Evolutionary conservation across 2,888 invertebrate species (phyloP), one percentile per base, ranked within the genome.

Genomic region (Drosophila barbarae): DNA sequence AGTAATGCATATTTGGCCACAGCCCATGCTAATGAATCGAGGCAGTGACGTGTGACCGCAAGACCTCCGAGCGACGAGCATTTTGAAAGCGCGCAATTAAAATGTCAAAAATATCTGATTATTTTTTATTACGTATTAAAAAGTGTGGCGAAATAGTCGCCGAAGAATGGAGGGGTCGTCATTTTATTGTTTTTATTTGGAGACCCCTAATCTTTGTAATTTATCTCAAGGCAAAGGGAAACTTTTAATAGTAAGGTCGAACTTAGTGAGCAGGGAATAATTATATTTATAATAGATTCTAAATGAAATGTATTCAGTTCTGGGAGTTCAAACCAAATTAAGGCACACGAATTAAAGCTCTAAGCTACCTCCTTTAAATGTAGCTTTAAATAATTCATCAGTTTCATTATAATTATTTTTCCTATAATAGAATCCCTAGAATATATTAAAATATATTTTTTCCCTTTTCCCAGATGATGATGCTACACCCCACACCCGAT

Each of bases 401-500:
- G 28, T 9, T 28, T 9, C 9, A 9, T 28, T 1, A 28, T 9
- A 7, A 30, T 30, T 30, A 30, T 30, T 9, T 30, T 9, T 2
- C 7, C 9, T 30, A 26, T 26, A 26, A 26, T 1, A 9, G 32
- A 34, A 34, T 34, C 6, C n/a, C 1, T 34, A n/a, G 6, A 34
- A 5, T 34, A 13, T 12, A 35, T 32, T 12, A n/a, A 35, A 35
- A 35, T 7, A n/a, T 7, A 35, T n/a, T 2, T 8, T 36, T 15
- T 30, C 10, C 12, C 28, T n/a, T 26, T 1, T 12, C 3, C 21
- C 52, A 90, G 90, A 93, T 93, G 88, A 91, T 92, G 87, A 89
- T 94, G 76, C 90, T 92, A 67, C 93, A 93, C 80, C 94, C 94
- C 13, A 87, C 92, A 3, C 92, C 92, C 21, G 94, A 94, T 83